These are phyloP conservation scores for Leptodactylus fuscus DNA, from an alignment of 2,113 vertebrate genomes.

Conservation along the genomic window DNA sequence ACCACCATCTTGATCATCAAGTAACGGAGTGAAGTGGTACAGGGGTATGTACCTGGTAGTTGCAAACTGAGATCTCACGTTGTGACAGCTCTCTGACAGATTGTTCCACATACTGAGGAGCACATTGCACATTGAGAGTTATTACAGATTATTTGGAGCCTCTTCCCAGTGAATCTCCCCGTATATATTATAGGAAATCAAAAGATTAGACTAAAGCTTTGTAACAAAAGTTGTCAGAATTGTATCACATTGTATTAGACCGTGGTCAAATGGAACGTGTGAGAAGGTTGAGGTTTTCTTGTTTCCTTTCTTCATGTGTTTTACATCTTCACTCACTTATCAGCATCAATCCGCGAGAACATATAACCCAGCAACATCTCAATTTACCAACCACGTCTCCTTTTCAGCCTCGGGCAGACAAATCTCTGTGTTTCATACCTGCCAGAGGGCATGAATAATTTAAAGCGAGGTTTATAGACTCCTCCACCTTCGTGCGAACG, in stretches of 20 bases:
- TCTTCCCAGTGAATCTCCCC: no score
- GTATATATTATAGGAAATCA: not conserved
- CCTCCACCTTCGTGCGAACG: slow-evolving; percentile 37
- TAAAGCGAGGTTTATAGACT: slow-evolving; percentile 55
- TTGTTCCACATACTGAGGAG: no score
- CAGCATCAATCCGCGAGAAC: slow-evolving; percentile 64
- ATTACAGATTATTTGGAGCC: no score
- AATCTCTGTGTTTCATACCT: slow-evolving; percentile 61
- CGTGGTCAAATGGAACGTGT: not conserved
- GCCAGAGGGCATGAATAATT: slow-evolving; percentile 60
- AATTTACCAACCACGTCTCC: slow-evolving; percentile 63
- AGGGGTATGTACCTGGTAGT: no score
- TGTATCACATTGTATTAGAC: not conserved
- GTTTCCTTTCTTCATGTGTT: not conserved
- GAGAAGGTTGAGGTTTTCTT: not conserved
- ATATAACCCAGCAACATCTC: slow-evolving; percentile 61
- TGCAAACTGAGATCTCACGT: no score
- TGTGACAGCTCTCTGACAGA: no score
- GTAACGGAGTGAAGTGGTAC: no score
- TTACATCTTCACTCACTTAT: slow-evolving; percentile 53
- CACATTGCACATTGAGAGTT: no score
- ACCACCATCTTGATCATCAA: no score
- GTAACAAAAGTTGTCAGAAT: not conserved
- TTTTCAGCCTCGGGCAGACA: slow-evolving; percentile 51
- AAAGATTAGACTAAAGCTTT: not conserved